These are phyloP conservation scores for Macrophya annulata DNA, from an alignment of 2,888 invertebrate genomes.

Conservation along the genomic window DNA sequence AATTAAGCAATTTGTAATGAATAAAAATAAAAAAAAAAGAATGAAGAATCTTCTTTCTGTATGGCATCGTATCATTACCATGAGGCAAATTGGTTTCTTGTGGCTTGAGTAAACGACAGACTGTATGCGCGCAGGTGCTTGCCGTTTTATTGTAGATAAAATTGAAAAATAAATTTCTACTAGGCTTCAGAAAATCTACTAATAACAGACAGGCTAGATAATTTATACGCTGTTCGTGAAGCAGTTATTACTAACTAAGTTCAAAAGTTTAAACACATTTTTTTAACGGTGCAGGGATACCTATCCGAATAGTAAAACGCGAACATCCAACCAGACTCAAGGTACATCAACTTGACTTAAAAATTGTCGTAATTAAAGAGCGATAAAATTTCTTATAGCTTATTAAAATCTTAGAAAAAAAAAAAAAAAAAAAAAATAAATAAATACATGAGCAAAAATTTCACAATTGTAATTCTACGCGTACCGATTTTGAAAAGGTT, in stretches of 20 bases:
- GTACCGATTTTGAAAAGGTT: not conserved
- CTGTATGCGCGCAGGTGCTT: not conserved
- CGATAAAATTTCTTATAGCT: constrained; percentile 20
- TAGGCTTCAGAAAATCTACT: not conserved
- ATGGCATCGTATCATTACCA: not conserved
- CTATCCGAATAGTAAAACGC: not conserved
- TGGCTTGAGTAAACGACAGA: not conserved
- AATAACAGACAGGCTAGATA: not conserved
- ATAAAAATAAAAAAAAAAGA: not conserved
- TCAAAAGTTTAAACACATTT: not conserved
- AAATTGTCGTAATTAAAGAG: constrained; percentile 31
- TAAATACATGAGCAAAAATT: not conserved
- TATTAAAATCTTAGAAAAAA: not conserved
- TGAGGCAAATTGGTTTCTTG: not conserved
- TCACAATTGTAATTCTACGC: not conserved
- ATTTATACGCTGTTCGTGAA: not conserved
- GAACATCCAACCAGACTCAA: not conserved
- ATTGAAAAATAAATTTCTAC: not conserved
- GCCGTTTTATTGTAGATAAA: not conserved
- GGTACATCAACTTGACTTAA: not conserved
- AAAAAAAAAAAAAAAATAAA: too few species aligned
- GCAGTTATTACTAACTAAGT: not conserved
- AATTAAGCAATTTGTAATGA: not conserved
- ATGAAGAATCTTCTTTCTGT: not conserved
- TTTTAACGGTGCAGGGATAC: not conserved